Conservation (phyloP, 2,113 vertebrate species). For the Jacana jacana region DNA sequence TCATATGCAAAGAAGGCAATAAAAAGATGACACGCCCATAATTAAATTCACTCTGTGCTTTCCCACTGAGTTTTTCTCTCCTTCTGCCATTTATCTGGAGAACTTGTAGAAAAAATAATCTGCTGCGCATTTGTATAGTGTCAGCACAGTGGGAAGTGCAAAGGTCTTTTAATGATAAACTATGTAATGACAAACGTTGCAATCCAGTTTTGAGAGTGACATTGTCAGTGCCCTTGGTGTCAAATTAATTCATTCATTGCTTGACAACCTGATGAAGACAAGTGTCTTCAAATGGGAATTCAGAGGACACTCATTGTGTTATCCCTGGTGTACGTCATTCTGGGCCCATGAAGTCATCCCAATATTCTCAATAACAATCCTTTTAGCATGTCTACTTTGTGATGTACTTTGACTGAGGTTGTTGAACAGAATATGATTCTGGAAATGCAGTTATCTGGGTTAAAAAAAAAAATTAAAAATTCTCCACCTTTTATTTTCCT, state of each 20-base stretch:
- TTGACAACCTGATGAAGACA: neutral
- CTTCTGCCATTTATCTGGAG: neutral
- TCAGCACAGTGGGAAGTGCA: neutral
- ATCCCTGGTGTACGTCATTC: too few relatives aligned
- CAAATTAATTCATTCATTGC: neutral
- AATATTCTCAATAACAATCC: fast-evolving
- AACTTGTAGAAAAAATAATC: neutral
- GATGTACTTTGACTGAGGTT: neutral
- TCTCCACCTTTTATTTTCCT: neutral
- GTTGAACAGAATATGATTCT: neutral
- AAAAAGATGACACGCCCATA: neutral
- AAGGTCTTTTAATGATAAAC: slow-evolving; percentile 45
- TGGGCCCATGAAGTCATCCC: neutral
- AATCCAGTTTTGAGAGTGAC: neutral
- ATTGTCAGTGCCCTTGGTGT: neutral
- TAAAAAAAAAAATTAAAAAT: neutral
- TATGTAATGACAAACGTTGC: neutral
- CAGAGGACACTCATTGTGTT: neutral
- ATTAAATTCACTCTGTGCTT: neutral
- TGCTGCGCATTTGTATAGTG: neutral
- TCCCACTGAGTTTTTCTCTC: neutral
- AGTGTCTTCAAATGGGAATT: neutral
- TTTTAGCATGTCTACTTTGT: neutral
- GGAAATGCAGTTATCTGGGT: neutral
- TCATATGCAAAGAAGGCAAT: neutral